Conservation (phyloP, 2,888 invertebrate species). For the Phaonia tiefii region DNA sequence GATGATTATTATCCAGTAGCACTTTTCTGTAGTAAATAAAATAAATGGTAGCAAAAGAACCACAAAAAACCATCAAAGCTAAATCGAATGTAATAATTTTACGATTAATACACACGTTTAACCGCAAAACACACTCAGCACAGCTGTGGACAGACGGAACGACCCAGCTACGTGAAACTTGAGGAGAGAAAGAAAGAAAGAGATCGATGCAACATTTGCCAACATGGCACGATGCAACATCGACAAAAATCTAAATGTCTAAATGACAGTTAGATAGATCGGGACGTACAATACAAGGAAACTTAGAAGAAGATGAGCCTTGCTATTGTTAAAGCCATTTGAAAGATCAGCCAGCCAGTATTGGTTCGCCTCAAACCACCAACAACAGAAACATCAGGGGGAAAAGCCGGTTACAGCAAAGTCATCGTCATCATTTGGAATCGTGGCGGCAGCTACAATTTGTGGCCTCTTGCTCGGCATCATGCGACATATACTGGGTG, state of each 20-base stretch:
- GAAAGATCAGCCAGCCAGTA: conserved; percentile 44
- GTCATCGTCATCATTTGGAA: no score
- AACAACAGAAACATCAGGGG: no score
- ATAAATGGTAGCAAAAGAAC: conserved; percentile 32
- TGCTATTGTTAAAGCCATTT: conserved; percentile 58
- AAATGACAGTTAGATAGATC: conserved; percentile 67
- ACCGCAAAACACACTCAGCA: conserved; percentile 28
- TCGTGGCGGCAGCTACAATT: no score
- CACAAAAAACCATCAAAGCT: conserved; percentile 42
- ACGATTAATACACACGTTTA: conserved; percentile 61
- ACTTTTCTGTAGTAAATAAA: conserved; percentile 52
- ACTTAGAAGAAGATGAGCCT: conserved; percentile 58
- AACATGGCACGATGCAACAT: conserved; percentile 65
- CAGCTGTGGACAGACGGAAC: background rate
- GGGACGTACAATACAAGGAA: conserved; percentile 19
- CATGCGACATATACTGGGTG: no score
- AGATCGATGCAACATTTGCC: conserved; percentile 47
- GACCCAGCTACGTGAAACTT: no score
- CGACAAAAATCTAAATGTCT: conserved; percentile 52
- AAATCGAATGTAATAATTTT: conserved; percentile 65
- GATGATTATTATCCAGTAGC: conserved; percentile 64
- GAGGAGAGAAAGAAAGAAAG: no score
- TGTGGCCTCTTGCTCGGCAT: no score
- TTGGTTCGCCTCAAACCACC: background rate
- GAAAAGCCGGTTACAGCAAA: no score